Percentiles rank a stretch among this genome's conserved stretches.
These are phyloP conservation scores for Serripes groenlandicus DNA, from an alignment of 2,888 invertebrate genomes.

Conservation along the genomic window DNA sequence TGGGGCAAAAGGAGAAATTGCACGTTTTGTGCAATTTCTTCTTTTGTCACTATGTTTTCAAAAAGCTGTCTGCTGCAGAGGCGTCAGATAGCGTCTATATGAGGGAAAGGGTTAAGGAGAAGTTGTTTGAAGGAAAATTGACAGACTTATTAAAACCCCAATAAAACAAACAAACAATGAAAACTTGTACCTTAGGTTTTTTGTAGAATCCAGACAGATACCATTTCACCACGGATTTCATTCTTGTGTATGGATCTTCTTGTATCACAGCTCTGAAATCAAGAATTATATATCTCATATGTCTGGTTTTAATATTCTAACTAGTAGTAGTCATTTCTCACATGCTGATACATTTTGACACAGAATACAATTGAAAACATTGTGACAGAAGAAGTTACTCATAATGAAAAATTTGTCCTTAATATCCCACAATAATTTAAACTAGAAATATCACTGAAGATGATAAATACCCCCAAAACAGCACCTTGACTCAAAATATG, in stretches of 20 bases:
- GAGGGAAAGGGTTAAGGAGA: background rate
- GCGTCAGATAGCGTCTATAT: background rate
- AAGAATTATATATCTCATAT: no score
- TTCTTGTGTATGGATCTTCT: constrained; percentile 95
- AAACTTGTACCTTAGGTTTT: constrained; percentile 91
- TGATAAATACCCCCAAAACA: no score
- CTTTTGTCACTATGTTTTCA: background rate
- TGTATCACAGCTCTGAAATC: constrained; percentile 91
- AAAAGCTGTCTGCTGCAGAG: background rate
- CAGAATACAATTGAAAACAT: no score
- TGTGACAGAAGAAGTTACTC: no score
- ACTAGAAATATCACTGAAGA: no score
- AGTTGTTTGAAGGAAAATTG: no score
- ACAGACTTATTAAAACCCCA: background rate
- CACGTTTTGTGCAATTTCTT: background rate
- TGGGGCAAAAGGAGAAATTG: background rate
- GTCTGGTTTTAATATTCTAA: no score
- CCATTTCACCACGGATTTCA: constrained; percentile 95
- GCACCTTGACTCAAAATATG: no score
- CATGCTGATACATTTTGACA: no score
- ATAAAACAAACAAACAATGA: background rate
- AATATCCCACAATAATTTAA: no score
- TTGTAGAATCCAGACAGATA: constrained; percentile 97
- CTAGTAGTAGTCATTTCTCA: no score
- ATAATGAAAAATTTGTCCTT: no score